These are phyloP conservation scores for Brachyrhaphis roseni DNA, from an alignment of 2,797 vertebrate genomes.

Conservation along the genomic window DNA sequence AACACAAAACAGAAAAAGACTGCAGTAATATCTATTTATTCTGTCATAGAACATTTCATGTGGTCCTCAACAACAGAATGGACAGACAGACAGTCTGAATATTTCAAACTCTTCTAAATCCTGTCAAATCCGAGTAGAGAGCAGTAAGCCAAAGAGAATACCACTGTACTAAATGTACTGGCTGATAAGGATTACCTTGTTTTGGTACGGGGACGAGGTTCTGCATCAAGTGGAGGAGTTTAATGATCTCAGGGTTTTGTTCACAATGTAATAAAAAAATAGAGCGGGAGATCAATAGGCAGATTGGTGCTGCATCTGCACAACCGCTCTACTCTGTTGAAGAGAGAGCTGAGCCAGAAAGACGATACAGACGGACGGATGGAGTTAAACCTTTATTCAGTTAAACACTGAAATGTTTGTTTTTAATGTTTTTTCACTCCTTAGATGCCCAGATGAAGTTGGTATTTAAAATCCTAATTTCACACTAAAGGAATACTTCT, in stretches of 20 bases:
- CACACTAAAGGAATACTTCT: not conserved
- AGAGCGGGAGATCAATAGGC: not conserved
- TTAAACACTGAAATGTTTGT: not conserved
- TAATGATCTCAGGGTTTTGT: not conserved
- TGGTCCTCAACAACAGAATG: not conserved
- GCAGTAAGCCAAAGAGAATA: not conserved
- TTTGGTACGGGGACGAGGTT: not conserved
- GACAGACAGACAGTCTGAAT: not conserved
- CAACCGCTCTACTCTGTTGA: not conserved
- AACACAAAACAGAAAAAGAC: not conserved
- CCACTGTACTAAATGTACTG: not conserved
- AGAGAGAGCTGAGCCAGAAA: not conserved
- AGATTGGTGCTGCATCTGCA: too few relatives aligned
- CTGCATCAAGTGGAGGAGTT: not conserved
- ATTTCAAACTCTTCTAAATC: not conserved
- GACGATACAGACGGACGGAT: not conserved
- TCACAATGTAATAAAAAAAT: not conserved
- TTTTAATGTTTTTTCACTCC: not conserved
- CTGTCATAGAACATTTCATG: not conserved
- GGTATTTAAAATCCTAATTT: too few relatives aligned
- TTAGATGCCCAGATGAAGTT: not conserved
- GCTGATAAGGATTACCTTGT: not conserved
- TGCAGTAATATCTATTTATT: not conserved
- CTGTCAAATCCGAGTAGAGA: not conserved
- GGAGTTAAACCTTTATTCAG: not conserved